Percentiles rank a stretch among this genome's conserved stretches.
Evolutionary conservation across 2,797 vertebrate species (phyloP).

Genomic region (Peromyscus aztecus): DNA sequence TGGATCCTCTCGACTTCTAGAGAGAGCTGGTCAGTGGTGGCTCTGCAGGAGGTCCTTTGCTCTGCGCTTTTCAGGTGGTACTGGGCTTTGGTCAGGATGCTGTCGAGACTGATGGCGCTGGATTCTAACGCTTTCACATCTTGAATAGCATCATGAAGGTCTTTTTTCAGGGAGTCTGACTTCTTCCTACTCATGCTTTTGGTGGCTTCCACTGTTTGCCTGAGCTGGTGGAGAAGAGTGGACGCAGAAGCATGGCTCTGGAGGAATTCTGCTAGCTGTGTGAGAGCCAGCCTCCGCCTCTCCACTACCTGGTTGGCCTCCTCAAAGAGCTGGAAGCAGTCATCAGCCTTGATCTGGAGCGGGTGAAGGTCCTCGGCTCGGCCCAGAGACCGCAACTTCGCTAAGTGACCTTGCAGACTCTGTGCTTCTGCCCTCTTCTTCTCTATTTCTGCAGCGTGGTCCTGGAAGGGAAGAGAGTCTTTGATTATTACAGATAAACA

Average conservation of each 20-base stretch:
- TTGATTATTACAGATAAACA: not conserved
- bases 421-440: constrained; percentile 87
- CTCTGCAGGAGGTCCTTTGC: constrained; percentile 91
- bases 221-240: constrained; percentile 87
- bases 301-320: constrained; percentile 92
- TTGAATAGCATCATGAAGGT: constrained; percentile 88
- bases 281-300: constrained; percentile 90
- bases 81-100: constrained; percentile 93
- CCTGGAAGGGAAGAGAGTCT: constrained; percentile 86
- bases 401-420: constrained; percentile 89
- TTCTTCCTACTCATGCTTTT: constrained; percentile 93
- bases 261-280: constrained; percentile 90
- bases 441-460: constrained; percentile 89
- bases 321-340: constrained; percentile 93
- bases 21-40: constrained; percentile 91
- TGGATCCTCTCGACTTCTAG: constrained; percentile 90
- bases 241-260: constrained; percentile 85
- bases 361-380: constrained; percentile 90
- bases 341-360: constrained; percentile 91
- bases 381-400: constrained; percentile 89
- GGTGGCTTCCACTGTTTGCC: constrained; percentile 91
- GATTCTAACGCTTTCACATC: constrained; percentile 91
- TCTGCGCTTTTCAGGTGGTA: constrained; percentile 91
- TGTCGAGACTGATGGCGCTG: constrained; percentile 92
- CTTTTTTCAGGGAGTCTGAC: constrained; percentile 90